Evolutionary conservation across 2,888 invertebrate species (phyloP), one percentile per base, ranked within the genome.

Genomic region (Mesorhabditis spiculigera): DNA sequence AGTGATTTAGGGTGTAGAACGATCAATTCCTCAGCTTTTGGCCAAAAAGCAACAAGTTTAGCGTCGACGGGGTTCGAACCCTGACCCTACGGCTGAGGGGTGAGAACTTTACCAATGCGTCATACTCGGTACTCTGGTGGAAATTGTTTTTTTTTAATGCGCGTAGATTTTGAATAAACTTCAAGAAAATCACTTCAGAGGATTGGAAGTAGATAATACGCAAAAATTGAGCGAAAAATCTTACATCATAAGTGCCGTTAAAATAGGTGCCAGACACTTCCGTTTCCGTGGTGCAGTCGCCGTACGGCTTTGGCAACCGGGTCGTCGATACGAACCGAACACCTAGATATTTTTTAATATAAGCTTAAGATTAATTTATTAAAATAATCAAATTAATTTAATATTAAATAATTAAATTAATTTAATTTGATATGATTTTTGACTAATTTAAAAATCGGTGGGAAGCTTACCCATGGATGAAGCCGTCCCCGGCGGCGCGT

Each of bases 281-380:
- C 1, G 78, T 80, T 4, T 72, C 45, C 1, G 72, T 78, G 0
- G 82, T 82, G 73, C 87, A 87, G 16, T 78, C 80, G 5, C 86
- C 86, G 73, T 87, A 86, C 0, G 87, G 87, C 5, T 82, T 80
- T 0, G 80, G 76, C 4, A 86, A 74, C 4, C 86, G 82, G 8
- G 72, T 75, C 4, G 86, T 80, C n/a, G 77, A 71, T 72, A 87
- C 86, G 81, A 81, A 80, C 58, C 80, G 73, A 4, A 87, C 76
- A 16, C 77, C 69, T 69, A 28, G n/a, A 66, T 10, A n/a, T 65
- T 42, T 65, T 42, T 44, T 65, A 69, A 43, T 63, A 28, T 28
- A 28, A 28, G 28, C 28, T 28, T 28, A 28, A 28, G 28, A 1
- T 28, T 28, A 28, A 28, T 28, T 28, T 1, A 28, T 28, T 28